These are phyloP conservation scores for Cathartes aura DNA, from an alignment of 2,113 vertebrate genomes.

Conservation along the genomic window DNA sequence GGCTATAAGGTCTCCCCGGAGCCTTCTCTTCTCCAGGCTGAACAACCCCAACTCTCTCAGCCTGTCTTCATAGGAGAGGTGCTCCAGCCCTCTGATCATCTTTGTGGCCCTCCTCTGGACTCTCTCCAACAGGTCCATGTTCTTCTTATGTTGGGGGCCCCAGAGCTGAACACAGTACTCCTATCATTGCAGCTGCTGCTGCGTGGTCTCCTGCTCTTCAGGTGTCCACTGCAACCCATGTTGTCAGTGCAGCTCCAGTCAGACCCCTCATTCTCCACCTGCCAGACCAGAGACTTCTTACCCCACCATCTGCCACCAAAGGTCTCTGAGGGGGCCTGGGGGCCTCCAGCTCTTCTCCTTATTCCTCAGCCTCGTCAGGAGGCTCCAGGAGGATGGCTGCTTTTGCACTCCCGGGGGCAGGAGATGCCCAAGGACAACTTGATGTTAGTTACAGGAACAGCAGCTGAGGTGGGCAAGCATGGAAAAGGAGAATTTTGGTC, in stretches of 20 bases:
- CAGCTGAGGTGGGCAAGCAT: background rate
- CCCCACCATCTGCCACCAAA: background rate
- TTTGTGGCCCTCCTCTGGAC: too few species aligned
- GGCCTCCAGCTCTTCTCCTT: background rate
- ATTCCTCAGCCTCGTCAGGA: background rate
- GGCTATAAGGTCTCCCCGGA: too few species aligned
- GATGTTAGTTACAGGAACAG: background rate
- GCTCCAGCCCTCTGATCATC: too few species aligned
- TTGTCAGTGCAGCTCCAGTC: background rate
- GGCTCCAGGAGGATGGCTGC: background rate
- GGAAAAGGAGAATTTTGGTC: background rate
- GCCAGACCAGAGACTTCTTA: background rate
- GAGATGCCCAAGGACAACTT: background rate
- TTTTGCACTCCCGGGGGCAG: accelerated
- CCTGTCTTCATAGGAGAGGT: too few species aligned
- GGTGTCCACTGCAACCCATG: background rate
- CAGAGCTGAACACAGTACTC: too few species aligned
- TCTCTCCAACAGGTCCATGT: too few species aligned
- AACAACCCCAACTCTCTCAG: too few species aligned
- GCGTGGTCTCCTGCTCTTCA: background rate
- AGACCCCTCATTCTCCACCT: background rate
- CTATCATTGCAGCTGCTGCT: background rate
- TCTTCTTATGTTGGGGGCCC: too few species aligned
- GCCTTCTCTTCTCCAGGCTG: too few species aligned
- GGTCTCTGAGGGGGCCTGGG: background rate